These are phyloP conservation scores for Suillia variegata DNA, from an alignment of 2,888 invertebrate species.

Conservation along the genomic window DNA sequence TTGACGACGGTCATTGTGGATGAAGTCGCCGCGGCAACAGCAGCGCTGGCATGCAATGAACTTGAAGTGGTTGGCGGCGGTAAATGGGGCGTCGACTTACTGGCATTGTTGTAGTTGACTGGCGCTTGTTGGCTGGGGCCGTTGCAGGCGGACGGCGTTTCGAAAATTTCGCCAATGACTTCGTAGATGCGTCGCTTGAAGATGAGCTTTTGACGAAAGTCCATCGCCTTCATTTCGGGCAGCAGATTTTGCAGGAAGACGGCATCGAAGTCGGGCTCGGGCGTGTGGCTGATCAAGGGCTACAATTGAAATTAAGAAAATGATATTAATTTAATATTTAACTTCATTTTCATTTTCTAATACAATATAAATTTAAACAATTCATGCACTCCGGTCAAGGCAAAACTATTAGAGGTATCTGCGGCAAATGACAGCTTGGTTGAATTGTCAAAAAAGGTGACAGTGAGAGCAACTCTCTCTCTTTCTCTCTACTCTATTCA, in stretches of 20 bases:
- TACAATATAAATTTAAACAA: background rate
- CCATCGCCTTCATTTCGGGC: conserved; percentile 55
- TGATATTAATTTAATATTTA: background rate
- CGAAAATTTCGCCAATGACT: conserved; percentile 49
- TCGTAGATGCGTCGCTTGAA: conserved; percentile 55
- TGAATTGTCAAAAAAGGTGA: no score
- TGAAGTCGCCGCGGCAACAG: background rate
- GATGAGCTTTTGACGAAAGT: conserved; percentile 50
- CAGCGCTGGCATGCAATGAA: background rate
- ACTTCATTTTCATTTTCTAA: no score
- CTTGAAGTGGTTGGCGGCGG: conserved; percentile 1
- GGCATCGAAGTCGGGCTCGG: conserved; percentile 41
- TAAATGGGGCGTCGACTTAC: no score
- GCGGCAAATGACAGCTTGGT: no score
- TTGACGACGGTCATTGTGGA: conserved; percentile 26
- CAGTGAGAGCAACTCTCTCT: no score
- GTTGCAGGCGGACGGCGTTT: background rate
- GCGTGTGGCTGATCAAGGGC: background rate
- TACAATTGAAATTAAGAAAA: background rate
- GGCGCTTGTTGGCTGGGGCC: background rate
- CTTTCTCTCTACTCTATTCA: no score
- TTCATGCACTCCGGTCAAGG: background rate
- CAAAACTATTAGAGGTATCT: no score
- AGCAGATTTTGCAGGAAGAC: conserved; percentile 50
- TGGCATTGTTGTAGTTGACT: conserved; percentile 20